Percentiles rank a stretch among this genome's conserved stretches.
phyloP scores from a whole-genome alignment of 2,113 vertebrate species.

The Nansenia antarctica region DNA sequence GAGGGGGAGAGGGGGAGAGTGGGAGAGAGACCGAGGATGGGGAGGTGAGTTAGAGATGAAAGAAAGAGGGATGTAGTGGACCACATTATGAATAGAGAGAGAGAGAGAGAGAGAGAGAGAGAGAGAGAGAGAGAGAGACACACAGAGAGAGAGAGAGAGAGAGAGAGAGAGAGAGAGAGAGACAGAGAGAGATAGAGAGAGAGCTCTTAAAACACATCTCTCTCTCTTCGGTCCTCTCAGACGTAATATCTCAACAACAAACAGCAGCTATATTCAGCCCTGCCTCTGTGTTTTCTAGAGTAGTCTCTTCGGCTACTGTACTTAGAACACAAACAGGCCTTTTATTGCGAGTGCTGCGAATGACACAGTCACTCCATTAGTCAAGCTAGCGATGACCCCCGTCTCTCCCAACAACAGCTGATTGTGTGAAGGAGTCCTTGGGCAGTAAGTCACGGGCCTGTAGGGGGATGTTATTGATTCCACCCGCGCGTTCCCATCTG shows the following conservation, averaged over 20 bases:
- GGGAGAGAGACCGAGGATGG: slow-evolving; percentile 3
- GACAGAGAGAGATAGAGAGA: slow-evolving; percentile 21
- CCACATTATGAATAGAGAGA: background rate
- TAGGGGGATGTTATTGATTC: background rate
- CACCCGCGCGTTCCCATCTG: background rate
- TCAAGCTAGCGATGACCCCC: background rate
- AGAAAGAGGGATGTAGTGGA: background rate
- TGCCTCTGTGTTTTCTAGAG: background rate
- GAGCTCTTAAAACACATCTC: background rate
- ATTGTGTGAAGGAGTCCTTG: background rate
- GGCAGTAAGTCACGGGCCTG: background rate
- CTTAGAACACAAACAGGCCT: slow-evolving; percentile 33
- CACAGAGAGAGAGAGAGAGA: slow-evolving; percentile 37
- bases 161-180: slow-evolving; percentile 35
- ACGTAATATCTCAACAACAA: slow-evolving; percentile 8
- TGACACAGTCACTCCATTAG: slow-evolving; percentile 38
- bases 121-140: no score
- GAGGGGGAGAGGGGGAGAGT: slow-evolving; percentile 30
- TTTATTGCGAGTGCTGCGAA: slow-evolving; percentile 30
- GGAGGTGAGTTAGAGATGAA: background rate
- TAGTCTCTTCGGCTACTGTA: background rate
- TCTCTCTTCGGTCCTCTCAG: background rate
- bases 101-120: background rate
- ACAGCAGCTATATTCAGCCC: background rate
- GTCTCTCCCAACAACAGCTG: background rate